These are phyloP conservation scores for Chaenogobius annularis DNA, from an alignment of 2,113 vertebrate genomes.

Conservation along the genomic window DNA sequence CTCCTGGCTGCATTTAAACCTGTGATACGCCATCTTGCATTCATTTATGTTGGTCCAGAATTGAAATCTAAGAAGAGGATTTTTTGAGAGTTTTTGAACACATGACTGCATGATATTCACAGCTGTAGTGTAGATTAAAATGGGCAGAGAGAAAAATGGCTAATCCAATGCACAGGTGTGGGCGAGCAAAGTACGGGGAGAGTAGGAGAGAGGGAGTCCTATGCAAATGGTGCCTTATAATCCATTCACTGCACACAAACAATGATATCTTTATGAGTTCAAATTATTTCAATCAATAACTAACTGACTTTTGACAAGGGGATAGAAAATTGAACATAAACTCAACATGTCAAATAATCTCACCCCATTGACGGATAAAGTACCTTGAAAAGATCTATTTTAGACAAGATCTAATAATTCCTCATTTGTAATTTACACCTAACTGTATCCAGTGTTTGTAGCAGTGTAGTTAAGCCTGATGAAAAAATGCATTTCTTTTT, in stretches of 20 bases:
- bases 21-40: constrained; percentile 9
- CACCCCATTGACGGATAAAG: no score
- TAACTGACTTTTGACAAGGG: no score
- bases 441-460: no score
- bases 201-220: constrained; percentile 49
- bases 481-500: no score
- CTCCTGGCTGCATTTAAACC: constrained; percentile 9
- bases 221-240: constrained; percentile 69
- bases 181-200: constrained; percentile 29
- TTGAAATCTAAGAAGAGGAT: neutral
- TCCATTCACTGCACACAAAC: constrained; percentile 34
- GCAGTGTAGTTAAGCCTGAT: no score
- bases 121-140: constrained; percentile 61
- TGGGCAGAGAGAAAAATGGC: constrained; percentile 52
- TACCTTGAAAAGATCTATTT: no score
- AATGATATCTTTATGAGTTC: neutral
- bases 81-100: constrained; percentile 29
- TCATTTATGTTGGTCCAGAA: constrained; percentile 12
- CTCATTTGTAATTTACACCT: no score
- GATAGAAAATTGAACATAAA: no score
- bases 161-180: constrained; percentile 65
- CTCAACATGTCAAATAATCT: no score
- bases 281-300: no score
- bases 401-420: no score
- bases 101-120: constrained; percentile 57